phyloP scores from a whole-genome alignment of 2,888 invertebrate species.

The Agriotes lineatus region DNA sequence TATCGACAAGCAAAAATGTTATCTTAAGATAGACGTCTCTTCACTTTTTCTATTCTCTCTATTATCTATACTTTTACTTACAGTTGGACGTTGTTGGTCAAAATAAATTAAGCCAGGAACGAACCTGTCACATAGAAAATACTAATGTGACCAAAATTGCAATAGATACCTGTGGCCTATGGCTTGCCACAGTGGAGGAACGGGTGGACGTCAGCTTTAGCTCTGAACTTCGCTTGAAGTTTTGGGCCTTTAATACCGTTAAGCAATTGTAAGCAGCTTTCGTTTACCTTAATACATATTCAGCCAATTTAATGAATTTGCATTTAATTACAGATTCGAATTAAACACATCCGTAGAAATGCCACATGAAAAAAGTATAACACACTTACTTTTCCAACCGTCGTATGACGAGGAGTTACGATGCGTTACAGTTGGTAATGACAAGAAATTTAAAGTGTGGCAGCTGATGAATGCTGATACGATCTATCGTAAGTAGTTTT shows the following conservation, averaged over 20 bases:
- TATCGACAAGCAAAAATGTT: too few species aligned
- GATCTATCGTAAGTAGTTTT: slow-evolving; percentile 66
- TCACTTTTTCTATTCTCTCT: too few species aligned
- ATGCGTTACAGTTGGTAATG: slow-evolving; percentile 76
- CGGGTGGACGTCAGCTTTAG: slow-evolving; percentile 71
- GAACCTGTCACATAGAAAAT: slow-evolving; percentile 71
- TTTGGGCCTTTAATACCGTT: slow-evolving; percentile 76
- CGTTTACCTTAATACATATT: too few species aligned
- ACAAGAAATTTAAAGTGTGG: slow-evolving; percentile 81
- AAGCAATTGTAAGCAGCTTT: slow-evolving; percentile 70
- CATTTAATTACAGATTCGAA: slow-evolving; percentile 69
- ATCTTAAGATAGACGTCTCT: too few species aligned
- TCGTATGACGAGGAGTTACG: slow-evolving; percentile 63
- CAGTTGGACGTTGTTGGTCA: slow-evolving; percentile 79
- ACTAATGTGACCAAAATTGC: slow-evolving; percentile 77
- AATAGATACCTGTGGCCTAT: slow-evolving; percentile 74
- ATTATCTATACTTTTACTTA: slow-evolving; percentile 32
- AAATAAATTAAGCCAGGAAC: slow-evolving; percentile 77
- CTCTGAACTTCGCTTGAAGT: slow-evolving; percentile 79
- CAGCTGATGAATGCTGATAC: slow-evolving; percentile 70
- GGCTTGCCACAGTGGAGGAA: slow-evolving; percentile 81
- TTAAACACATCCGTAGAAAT: slow-evolving; percentile 81
- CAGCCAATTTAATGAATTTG: too few species aligned
- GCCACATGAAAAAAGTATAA: slow-evolving; percentile 76
- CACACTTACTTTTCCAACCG: slow-evolving; percentile 73